Percentiles rank a stretch among this genome's conserved stretches.
These are phyloP conservation scores for Matsumurasca onukii DNA, from an alignment of 1,140 invertebrate genomes.

Conservation along the genomic window DNA sequence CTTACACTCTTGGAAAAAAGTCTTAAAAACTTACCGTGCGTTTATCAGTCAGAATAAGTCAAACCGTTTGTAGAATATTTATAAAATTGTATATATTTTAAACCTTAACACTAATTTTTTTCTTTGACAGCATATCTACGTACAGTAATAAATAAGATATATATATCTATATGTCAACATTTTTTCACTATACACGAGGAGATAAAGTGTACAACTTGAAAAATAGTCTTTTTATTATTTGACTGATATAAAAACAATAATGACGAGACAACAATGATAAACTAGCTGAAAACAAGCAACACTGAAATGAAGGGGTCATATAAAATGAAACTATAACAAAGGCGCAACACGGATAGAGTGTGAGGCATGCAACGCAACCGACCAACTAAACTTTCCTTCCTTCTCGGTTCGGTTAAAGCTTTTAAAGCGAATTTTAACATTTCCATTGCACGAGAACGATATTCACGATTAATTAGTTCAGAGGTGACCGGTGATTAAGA, in stretches of 20 bases:
- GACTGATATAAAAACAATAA: conserved; percentile 21
- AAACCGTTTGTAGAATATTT: conserved; percentile 26
- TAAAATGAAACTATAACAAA: conserved; percentile 11
- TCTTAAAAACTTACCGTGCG: conserved; percentile 12
- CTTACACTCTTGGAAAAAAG: conserved; percentile 21
- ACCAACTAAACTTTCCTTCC: conserved; percentile 4
- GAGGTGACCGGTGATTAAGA: conserved; percentile 5
- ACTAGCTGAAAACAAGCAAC: conserved; percentile 28
- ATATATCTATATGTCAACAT: conserved; percentile 3
- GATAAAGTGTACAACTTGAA: conserved; percentile 22
- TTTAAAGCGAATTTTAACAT: conserved; percentile 10
- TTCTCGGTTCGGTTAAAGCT: conserved; percentile 10
- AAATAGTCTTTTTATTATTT: conserved; percentile 23
- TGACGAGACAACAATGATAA: conserved; percentile 14
- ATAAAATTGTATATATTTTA: conserved; percentile 29
- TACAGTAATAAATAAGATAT: conserved; percentile 30
- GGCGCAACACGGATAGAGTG: conserved; percentile 24
- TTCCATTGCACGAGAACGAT: conserved; percentile 10
- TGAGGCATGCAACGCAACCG: conserved; percentile 10
- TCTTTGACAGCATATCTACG: conserved; percentile 27
- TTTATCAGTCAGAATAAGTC: conserved; percentile 22
- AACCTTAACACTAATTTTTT: conserved; percentile 21
- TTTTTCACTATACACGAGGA: background rate
- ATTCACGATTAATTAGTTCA: conserved; percentile 7
- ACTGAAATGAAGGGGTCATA: conserved; percentile 1